A percentile compares a stretch with the other conserved stretches of the same genome.
These are phyloP conservation scores for Eupristina koningsbergeri DNA, from an alignment of 1,140 invertebrate genomes.

Conservation along the genomic window DNA sequence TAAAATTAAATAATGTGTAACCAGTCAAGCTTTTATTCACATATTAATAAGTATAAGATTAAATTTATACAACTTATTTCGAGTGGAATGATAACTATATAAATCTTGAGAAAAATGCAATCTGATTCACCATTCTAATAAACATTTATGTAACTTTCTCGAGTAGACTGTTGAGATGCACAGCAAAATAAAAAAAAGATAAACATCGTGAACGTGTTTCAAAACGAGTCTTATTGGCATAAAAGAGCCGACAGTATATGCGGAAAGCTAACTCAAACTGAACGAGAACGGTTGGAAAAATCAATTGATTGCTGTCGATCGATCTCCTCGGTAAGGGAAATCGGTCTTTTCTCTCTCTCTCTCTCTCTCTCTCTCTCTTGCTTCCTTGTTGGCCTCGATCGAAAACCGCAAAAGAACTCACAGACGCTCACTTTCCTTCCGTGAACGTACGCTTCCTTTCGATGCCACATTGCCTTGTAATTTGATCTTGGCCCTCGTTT, in stretches of 20 bases:
- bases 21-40: neutral
- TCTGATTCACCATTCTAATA: slow-evolving; percentile 8
- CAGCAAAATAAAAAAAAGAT: slow-evolving; percentile 1
- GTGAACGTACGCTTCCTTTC: slow-evolving; percentile 34
- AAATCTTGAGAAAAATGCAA: slow-evolving; percentile 17
- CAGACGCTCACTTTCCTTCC: slow-evolving; percentile 40
- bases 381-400: neutral
- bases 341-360: slow-evolving; percentile 2
- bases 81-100: neutral
- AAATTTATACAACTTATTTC: neutral
- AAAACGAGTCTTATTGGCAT: slow-evolving; percentile 12
- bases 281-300: slow-evolving; percentile 39
- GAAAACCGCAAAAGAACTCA: slow-evolving; percentile 10
- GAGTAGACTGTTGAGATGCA: neutral
- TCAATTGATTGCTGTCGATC: slow-evolving; percentile 38
- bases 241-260: slow-evolving; percentile 17
- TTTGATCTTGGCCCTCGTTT: slow-evolving; percentile 15
- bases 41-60: neutral
- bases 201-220: neutral
- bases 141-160: slow-evolving; percentile 45
- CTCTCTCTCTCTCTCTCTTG: neutral
- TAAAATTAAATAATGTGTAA: neutral
- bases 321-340: slow-evolving; percentile 19
- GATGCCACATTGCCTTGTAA: neutral
- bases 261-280: slow-evolving; percentile 8